Conservation (phyloP, 2,113 vertebrate species). For the Perca flavescens region DNA sequence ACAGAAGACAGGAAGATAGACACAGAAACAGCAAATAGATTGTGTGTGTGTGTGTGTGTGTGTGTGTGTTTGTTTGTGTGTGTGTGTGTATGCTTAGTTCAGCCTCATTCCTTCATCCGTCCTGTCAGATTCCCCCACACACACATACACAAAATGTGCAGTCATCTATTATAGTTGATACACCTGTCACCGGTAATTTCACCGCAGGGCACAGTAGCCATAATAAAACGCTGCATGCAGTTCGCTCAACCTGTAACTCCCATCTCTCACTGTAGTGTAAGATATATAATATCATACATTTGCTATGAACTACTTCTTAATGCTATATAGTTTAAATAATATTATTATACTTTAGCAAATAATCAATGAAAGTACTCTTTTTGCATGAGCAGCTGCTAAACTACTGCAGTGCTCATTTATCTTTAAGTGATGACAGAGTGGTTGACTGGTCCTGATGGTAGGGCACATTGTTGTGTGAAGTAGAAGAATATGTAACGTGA, state of each 20-base stretch:
- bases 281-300: neutral
- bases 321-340: neutral
- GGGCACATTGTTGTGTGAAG: neutral
- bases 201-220: slow-evolving; percentile 37
- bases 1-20: slow-evolving; percentile 15
- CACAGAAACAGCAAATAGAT: neutral
- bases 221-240: slow-evolving; percentile 13
- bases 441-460: neutral
- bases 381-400: slow-evolving; percentile 3
- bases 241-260: neutral
- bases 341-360: slow-evolving; percentile 2
- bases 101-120: neutral
- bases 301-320: neutral
- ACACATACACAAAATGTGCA: slow-evolving; percentile 1
- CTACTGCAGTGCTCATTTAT: slow-evolving; percentile 28
- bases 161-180: slow-evolving; percentile 54
- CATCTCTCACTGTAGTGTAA: neutral
- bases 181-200: slow-evolving; percentile 59
- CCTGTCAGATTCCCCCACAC: slow-evolving; percentile 12
- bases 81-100: neutral
- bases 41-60: neutral
- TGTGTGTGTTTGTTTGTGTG: neutral
- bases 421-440: slow-evolving; percentile 36
- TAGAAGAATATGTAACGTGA: neutral
- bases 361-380: neutral